Evolutionary conservation across 2,888 invertebrate species (phyloP).

Genomic region (Hyposoter didymator): DNA sequence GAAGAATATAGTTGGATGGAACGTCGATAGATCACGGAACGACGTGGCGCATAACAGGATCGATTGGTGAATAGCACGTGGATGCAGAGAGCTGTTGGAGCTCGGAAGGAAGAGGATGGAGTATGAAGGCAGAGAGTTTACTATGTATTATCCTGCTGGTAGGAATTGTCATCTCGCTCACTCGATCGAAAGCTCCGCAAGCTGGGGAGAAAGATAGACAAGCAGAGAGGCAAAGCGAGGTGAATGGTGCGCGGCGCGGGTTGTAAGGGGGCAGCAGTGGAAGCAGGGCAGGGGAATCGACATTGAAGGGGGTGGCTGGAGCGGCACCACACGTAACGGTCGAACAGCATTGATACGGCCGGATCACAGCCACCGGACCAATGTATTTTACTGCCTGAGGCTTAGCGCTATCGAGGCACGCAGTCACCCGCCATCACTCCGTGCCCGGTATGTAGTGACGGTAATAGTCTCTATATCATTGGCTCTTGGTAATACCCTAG

Average conservation of each 20-base stretch:
- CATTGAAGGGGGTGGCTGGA: slow-evolving; percentile 62
- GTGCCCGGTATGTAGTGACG: slow-evolving; percentile 83
- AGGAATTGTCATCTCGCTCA: slow-evolving; percentile 60
- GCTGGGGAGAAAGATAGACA: slow-evolving; percentile 55
- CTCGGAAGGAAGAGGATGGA: slow-evolving; percentile 26
- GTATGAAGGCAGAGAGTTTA: slow-evolving; percentile 27
- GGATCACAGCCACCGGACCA: slow-evolving; percentile 84
- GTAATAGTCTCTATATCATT: slow-evolving; percentile 85
- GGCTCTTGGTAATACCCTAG: slow-evolving; percentile 84
- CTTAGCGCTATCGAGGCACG: slow-evolving; percentile 84
- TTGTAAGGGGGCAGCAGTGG: slow-evolving; percentile 28
- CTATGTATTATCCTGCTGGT: slow-evolving; percentile 48
- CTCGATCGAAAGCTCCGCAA: slow-evolving; percentile 48
- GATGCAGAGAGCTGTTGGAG: slow-evolving; percentile 51
- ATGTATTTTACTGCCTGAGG: slow-evolving; percentile 84
- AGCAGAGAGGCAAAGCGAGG: slow-evolving; percentile 36
- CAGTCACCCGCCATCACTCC: slow-evolving; percentile 84
- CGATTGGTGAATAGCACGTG: slow-evolving; percentile 71
- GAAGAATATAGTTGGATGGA: slow-evolving; percentile 64
- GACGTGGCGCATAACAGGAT: slow-evolving; percentile 74
- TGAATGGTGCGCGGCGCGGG: slow-evolving; percentile 66
- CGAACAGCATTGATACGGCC: slow-evolving; percentile 83
- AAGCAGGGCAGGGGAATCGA: slow-evolving; percentile 16
- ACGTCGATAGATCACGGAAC: slow-evolving; percentile 74
- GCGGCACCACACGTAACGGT: slow-evolving; percentile 80